These are phyloP conservation scores for Solen grandis DNA, from an alignment of 1,140 invertebrate species.

Conservation along the genomic window DNA sequence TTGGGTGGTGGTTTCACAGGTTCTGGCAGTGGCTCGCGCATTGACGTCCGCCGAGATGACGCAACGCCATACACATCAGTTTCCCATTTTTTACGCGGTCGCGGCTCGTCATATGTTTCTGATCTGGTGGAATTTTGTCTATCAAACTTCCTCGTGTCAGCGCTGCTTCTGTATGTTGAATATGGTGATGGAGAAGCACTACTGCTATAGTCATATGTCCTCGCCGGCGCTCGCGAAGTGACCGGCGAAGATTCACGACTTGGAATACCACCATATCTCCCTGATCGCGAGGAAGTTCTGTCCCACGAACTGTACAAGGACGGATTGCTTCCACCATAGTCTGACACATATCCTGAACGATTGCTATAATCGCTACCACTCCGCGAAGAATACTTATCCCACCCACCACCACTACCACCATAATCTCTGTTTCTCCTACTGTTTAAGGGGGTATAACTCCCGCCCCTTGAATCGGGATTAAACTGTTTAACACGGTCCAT, in stretches of 20 bases:
- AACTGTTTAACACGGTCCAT: constrained; percentile 47
- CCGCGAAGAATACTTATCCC: constrained; percentile 70
- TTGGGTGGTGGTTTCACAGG: constrained; percentile 47
- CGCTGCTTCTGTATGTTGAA: constrained; percentile 69
- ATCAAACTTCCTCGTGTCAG: constrained; percentile 57
- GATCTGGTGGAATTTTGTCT: constrained; percentile 46
- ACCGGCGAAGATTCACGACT: constrained; percentile 76
- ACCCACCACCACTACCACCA: constrained; percentile 48
- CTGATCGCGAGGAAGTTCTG: constrained; percentile 69
- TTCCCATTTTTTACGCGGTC: constrained; percentile 35
- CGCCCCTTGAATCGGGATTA: constrained; percentile 38
- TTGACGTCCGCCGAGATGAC: constrained; percentile 13
- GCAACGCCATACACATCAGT: constrained; percentile 43
- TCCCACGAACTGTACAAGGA: constrained; percentile 74
- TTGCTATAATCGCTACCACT: constrained; percentile 71
- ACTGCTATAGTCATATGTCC: constrained; percentile 75
- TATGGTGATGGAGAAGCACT: constrained; percentile 74
- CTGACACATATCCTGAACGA: constrained; percentile 76
- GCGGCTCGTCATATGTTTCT: constrained; percentile 37
- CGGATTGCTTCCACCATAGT: constrained; percentile 74
- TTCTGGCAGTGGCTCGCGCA: constrained; percentile 52
- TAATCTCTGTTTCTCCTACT: constrained; percentile 57
- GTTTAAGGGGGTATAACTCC: constrained; percentile 56
- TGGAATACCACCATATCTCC: constrained; percentile 69
- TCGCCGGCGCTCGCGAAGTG: constrained; percentile 63